Percentiles rank a stretch among this genome's conserved stretches.
These are phyloP conservation scores for Xerus rutilus DNA, from an alignment of 2,797 vertebrate species.

Conservation along the genomic window DNA sequence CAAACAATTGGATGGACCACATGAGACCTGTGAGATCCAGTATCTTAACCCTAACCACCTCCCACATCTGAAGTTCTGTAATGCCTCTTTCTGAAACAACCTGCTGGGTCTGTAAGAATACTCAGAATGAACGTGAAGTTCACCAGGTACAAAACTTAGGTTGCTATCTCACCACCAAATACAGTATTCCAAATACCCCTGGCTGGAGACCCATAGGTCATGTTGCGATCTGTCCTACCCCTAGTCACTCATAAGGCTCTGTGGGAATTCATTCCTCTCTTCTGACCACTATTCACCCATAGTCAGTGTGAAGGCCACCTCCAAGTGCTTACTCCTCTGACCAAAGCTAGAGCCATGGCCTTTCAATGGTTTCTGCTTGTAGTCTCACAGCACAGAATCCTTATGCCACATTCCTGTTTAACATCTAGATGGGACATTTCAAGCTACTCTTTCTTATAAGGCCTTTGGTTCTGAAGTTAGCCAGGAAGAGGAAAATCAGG, in stretches of 20 bases:
- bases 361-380: background rate
- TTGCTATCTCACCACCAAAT: background rate
- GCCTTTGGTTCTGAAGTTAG: background rate
- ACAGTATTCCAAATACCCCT: background rate
- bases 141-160: background rate
- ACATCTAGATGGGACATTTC: background rate
- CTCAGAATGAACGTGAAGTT: background rate
- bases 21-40: background rate
- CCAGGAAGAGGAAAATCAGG: background rate
- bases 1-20: background rate
- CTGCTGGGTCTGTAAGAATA: background rate
- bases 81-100: background rate
- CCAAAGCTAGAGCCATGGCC: background rate
- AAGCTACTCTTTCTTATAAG: background rate
- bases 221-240: rapidly evolving
- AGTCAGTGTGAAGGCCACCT: background rate
- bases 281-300: background rate
- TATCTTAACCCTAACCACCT: background rate
- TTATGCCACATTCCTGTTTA: background rate
- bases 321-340: background rate
- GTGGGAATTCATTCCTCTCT: background rate
- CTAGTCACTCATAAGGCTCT: too few species aligned
- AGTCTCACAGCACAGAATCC: background rate
- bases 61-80: background rate
- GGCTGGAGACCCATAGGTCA: background rate